phyloP scores from a whole-genome alignment of 2,888 invertebrate species.

The Synergus japonicus region DNA sequence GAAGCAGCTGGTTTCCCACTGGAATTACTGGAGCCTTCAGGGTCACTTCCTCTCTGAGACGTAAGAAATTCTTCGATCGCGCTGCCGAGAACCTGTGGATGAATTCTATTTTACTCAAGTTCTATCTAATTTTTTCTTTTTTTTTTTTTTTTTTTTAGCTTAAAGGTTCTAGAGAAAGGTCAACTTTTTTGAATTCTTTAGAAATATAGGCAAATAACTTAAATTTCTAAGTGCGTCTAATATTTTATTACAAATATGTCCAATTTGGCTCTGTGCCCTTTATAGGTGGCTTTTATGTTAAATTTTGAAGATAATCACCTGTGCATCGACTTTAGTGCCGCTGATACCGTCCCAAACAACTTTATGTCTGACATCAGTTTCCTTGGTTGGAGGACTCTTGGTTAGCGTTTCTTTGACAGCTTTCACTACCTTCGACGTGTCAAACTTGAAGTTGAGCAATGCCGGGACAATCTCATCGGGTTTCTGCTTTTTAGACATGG shows the following conservation, averaged over 20 bases:
- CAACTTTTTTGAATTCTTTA: too few species aligned
- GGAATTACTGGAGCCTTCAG: conserved; percentile 69
- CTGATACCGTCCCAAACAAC: conserved; percentile 88
- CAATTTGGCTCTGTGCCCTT: too few species aligned
- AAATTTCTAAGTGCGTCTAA: too few species aligned
- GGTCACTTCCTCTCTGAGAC: conserved; percentile 80
- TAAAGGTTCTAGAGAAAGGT: background rate
- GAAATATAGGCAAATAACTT: too few species aligned
- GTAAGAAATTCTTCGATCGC: conserved; percentile 90
- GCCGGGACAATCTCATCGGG: conserved; percentile 78
- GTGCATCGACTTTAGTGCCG: conserved; percentile 88
- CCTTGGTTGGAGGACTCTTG: conserved; percentile 63
- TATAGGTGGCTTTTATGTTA: too few species aligned
- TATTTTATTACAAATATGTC: too few species aligned
- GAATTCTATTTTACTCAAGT: background rate
- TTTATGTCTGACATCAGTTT: conserved; percentile 76
- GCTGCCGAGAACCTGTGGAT: conserved; percentile 83
- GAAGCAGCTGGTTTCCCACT: conserved; percentile 71
- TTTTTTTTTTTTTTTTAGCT: background rate
- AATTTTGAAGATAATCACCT: conserved; percentile 67
- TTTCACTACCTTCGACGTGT: conserved; percentile 79
- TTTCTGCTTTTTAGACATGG: conserved; percentile 81
- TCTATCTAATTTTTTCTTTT: background rate
- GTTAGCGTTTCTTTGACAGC: conserved; percentile 77
- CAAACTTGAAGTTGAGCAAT: conserved; percentile 81